phyloP scores from a whole-genome alignment of 2,113 vertebrate species.

The Gambusia affinis region DNA sequence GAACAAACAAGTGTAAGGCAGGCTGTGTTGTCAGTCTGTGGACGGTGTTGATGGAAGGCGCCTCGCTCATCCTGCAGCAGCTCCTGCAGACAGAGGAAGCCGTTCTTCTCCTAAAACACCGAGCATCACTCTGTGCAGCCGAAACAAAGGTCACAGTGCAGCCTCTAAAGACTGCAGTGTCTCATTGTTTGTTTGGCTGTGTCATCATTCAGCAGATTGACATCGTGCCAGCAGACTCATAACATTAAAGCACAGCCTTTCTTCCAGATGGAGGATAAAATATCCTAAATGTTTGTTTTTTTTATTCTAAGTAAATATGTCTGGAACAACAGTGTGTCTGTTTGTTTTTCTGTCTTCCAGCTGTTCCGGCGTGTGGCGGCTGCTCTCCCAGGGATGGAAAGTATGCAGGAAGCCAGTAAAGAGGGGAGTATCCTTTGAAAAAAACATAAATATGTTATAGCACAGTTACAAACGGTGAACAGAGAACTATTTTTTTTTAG shows the following conservation, averaged over 20 bases:
- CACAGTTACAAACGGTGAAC: too few species aligned
- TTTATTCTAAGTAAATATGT: neutral
- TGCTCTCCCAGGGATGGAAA: slow-evolving; percentile 92
- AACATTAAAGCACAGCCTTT: neutral
- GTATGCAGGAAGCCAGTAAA: slow-evolving; percentile 91
- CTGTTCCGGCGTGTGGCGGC: slow-evolving; percentile 91
- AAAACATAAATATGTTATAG: too few species aligned
- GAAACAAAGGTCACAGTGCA: slow-evolving; percentile 20
- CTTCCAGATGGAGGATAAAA: neutral
- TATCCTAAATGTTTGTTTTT: neutral
- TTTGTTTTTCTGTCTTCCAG: slow-evolving; percentile 61
- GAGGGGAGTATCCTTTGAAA: slow-evolving; percentile 93
- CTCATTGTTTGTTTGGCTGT: slow-evolving; percentile 1
- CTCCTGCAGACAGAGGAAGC: slow-evolving; percentile 35
- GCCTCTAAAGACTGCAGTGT: slow-evolving; percentile 13
- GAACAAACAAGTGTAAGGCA: slow-evolving; percentile 32
- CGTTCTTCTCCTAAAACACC: slow-evolving; percentile 43
- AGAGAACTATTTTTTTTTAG: neutral
- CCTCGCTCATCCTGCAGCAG: slow-evolving; percentile 23
- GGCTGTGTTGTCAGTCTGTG: slow-evolving; percentile 51
- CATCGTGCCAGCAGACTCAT: slow-evolving; percentile 1
- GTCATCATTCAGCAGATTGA: slow-evolving; percentile 6
- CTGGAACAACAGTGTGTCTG: neutral
- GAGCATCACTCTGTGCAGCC: slow-evolving; percentile 26
- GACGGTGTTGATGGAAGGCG: slow-evolving; percentile 35